Conservation (phyloP, 2,797 vertebrate genomes). For the Fratercula arctica region DNA sequence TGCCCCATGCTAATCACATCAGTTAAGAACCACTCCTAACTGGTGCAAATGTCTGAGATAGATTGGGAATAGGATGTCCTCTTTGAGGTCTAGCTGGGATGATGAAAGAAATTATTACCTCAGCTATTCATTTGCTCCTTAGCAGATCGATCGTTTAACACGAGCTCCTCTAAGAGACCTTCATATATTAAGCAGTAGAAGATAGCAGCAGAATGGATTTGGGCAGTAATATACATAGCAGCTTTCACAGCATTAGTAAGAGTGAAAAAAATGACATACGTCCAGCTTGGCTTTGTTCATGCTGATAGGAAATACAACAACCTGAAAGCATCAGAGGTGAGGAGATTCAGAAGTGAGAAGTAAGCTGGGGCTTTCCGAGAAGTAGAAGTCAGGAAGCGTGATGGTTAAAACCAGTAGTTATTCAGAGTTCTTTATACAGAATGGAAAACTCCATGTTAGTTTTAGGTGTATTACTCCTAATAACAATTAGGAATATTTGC, state of each 20-base stretch:
- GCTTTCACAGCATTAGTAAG: neutral
- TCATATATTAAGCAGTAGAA: neutral
- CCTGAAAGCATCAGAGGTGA: neutral
- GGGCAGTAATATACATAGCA: neutral
- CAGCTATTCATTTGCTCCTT: neutral
- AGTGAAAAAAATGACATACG: neutral
- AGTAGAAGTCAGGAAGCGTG: neutral
- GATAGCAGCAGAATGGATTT: neutral
- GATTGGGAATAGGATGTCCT: neutral
- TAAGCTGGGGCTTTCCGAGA: constrained; percentile 21
- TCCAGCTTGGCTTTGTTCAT: neutral
- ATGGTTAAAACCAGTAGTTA: neutral
- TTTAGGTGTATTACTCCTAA: neutral
- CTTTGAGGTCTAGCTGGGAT: neutral
- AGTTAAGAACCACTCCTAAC: neutral
- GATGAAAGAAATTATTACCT: neutral
- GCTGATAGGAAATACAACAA: neutral
- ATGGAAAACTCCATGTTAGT: neutral
- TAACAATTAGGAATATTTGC: neutral
- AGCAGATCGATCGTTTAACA: neutral
- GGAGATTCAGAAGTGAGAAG: constrained; percentile 4
- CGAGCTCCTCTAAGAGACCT: neutral
- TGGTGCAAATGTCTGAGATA: neutral
- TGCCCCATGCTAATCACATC: neutral
- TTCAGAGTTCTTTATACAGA: neutral